Evolutionary conservation across 2,113 vertebrate genomes (phyloP).

Genomic region (Brevimyrus niger): DNA sequence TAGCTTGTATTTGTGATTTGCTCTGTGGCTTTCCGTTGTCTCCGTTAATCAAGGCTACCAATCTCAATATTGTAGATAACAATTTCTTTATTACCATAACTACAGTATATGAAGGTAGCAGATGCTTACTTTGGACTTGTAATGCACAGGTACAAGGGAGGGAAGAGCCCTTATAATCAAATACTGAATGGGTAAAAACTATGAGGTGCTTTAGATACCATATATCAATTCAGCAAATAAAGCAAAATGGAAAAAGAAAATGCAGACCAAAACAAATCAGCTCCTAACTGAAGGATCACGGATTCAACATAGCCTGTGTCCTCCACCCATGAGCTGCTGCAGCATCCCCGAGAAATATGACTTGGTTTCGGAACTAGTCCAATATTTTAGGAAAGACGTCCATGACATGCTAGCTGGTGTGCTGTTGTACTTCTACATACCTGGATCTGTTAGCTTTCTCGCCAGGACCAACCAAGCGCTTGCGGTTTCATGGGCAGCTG

Average conservation of each 20-base stretch:
- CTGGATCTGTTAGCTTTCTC: background rate
- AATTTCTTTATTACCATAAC: background rate
- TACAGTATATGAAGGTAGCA: background rate
- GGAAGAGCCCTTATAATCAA: background rate
- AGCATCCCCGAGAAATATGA: background rate
- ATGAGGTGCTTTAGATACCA: background rate
- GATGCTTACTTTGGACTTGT: background rate
- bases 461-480: background rate
- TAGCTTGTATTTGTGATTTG: background rate
- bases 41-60: background rate
- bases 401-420: background rate
- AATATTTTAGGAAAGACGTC: background rate
- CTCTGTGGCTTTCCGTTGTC: background rate
- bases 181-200: background rate
- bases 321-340: background rate
- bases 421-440: background rate
- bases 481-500: background rate
- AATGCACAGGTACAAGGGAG: background rate
- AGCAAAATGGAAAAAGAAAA: background rate
- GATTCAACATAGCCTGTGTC: background rate
- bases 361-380: background rate
- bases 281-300: background rate
- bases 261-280: background rate
- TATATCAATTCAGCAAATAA: background rate
- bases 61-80: background rate